phyloP scores from a whole-genome alignment of 1,140 invertebrate species.

The Cotesia chilonis region DNA sequence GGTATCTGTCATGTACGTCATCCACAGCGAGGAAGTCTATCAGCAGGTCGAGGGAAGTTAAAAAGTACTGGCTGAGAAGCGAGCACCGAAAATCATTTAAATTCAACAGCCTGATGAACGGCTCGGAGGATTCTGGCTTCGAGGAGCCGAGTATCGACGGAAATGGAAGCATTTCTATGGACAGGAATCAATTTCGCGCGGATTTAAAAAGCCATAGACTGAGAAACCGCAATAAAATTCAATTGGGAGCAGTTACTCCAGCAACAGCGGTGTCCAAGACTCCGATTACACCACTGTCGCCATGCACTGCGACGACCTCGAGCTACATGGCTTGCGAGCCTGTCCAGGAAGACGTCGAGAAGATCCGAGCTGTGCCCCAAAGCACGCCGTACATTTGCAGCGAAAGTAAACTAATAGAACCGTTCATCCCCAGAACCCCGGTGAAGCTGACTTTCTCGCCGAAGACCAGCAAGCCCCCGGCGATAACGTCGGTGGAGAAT shows the following conservation, averaged over 20 bases:
- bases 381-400: constrained; percentile 45
- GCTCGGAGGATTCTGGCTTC: constrained; percentile 18
- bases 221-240: constrained; percentile 32
- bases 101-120: constrained; percentile 34
- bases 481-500: constrained; percentile 40
- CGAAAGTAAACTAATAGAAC: constrained; percentile 6
- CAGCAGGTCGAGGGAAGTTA: constrained; percentile 26
- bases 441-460: constrained; percentile 44
- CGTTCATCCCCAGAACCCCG: background rate
- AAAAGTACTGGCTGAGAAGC: constrained; percentile 42
- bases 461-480: constrained; percentile 41
- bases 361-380: constrained; percentile 43
- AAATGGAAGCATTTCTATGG: constrained; percentile 4
- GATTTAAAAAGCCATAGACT: constrained; percentile 21
- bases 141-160: constrained; percentile 1
- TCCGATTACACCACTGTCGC: constrained; percentile 47
- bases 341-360: constrained; percentile 47
- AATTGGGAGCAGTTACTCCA: constrained; percentile 43
- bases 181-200: constrained; percentile 25
- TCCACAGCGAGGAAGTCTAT: constrained; percentile 34
- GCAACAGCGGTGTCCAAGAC: constrained; percentile 43
- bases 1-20: constrained; percentile 52
- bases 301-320: constrained; percentile 45
- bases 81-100: constrained; percentile 45
- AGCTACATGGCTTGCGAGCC: constrained; percentile 44